phyloP scores from a whole-genome alignment of 2,797 vertebrate genomes.

The Buphagus erythrorhynchus region DNA sequence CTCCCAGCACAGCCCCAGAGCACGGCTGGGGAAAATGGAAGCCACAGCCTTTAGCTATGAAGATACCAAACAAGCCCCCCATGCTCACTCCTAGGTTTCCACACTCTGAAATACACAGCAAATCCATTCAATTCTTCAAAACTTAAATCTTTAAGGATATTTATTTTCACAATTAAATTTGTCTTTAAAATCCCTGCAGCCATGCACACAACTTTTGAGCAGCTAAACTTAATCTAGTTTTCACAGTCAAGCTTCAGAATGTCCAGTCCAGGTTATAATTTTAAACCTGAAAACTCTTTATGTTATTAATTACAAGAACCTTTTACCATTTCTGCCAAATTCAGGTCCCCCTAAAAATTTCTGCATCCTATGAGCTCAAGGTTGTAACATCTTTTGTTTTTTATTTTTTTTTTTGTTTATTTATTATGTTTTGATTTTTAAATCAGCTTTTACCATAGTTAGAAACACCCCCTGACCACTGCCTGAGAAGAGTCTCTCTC shows the following conservation, averaged over 20 bases:
- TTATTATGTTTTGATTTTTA: too few species aligned
- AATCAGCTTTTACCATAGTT: accelerated
- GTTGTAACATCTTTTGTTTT: not conserved
- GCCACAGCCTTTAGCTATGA: not conserved
- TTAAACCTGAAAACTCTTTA: not conserved
- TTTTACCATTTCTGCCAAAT: not conserved
- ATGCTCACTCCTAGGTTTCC: accelerated
- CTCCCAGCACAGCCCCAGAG: not conserved
- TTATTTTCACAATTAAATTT: not conserved
- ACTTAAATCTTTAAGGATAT: not conserved
- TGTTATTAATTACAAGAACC: accelerated
- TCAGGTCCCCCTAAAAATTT: not conserved
- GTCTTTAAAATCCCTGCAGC: not conserved
- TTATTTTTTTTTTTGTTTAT: too few species aligned
- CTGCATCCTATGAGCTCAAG: not conserved
- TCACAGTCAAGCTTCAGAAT: not conserved
- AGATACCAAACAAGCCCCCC: not conserved
- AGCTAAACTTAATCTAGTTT: not conserved
- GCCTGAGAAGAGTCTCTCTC: not conserved
- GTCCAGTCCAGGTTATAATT: not conserved
- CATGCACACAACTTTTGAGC: not conserved
- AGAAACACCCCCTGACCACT: not conserved
- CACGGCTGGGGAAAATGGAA: accelerated
- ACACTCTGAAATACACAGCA: not conserved
- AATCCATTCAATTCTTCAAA: not conserved